phyloP scores from a whole-genome alignment of 1,140 invertebrate species.

The Drosophila watanabei region DNA sequence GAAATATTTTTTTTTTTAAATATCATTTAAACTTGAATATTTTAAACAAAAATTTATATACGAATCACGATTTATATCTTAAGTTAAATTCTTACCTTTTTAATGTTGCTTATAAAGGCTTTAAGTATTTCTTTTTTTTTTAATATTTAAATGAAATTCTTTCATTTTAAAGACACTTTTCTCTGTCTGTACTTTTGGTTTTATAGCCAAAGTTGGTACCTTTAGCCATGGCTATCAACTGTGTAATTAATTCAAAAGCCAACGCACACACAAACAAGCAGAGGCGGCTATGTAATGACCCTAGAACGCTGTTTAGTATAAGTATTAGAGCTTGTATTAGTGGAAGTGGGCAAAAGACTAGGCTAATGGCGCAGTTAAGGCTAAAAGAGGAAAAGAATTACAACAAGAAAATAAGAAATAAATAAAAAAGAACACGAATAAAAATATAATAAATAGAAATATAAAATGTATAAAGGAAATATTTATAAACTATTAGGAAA shows the following conservation, averaged over 20 bases:
- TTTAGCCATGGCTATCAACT: slow-evolving; percentile 59
- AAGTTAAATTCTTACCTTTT: too few relatives aligned
- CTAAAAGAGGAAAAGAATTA: background rate
- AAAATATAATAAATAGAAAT: background rate
- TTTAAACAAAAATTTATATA: too few relatives aligned
- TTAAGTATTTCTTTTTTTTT: background rate
- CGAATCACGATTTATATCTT: too few relatives aligned
- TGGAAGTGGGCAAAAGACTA: slow-evolving; percentile 16
- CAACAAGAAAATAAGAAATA: background rate
- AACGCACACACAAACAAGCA: slow-evolving; percentile 43
- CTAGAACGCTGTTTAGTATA: slow-evolving; percentile 13
- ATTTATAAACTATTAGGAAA: too few relatives aligned
- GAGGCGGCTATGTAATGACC: slow-evolving; percentile 40
- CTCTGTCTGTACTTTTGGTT: background rate
- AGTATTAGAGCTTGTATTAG: background rate
- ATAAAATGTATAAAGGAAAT: too few relatives aligned
- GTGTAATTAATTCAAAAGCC: slow-evolving; percentile 78
- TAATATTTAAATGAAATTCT: background rate
- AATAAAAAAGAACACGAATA: background rate
- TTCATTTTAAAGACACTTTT: background rate
- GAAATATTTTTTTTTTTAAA: too few relatives aligned
- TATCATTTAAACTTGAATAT: too few relatives aligned
- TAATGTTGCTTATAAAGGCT: background rate
- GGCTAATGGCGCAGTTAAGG: slow-evolving; percentile 9
- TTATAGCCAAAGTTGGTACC: slow-evolving; percentile 29